Evolutionary conservation across 1,140 invertebrate species (phyloP).

Genomic region (Drusus annulatus): DNA sequence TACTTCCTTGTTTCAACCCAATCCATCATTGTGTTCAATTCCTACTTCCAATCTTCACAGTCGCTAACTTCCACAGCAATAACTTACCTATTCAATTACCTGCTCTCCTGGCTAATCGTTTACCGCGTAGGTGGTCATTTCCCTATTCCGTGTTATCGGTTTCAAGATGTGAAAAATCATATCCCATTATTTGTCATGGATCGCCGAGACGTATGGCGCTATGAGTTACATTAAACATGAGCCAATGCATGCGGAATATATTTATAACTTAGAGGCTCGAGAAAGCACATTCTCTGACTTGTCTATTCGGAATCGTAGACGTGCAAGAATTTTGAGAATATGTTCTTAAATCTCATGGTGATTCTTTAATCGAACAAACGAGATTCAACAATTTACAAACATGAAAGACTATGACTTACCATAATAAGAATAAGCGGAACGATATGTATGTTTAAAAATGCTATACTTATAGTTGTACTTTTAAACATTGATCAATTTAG

Average conservation of each 20-base stretch:
- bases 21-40: no score
- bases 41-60: no score
- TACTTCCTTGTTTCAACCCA: no score
- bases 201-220: neutral
- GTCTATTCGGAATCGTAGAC: neutral
- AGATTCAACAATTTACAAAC: neutral
- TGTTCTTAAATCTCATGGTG: neutral
- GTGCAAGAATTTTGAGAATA: constrained; percentile 4
- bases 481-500: no score
- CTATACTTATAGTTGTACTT: no score
- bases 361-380: neutral
- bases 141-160: neutral
- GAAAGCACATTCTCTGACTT: constrained; percentile 11
- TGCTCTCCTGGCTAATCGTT: neutral
- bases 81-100: no score
- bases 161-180: neutral
- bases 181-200: neutral
- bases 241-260: constrained; percentile 1
- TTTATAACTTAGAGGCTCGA: neutral
- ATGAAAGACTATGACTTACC: no score
- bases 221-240: neutral
- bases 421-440: no score
- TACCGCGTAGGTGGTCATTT: neutral
- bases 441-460: no score
- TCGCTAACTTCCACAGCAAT: no score